Evolutionary conservation across 1,140 invertebrate species (phyloP).

Genomic region (Periplaneta americana): DNA sequence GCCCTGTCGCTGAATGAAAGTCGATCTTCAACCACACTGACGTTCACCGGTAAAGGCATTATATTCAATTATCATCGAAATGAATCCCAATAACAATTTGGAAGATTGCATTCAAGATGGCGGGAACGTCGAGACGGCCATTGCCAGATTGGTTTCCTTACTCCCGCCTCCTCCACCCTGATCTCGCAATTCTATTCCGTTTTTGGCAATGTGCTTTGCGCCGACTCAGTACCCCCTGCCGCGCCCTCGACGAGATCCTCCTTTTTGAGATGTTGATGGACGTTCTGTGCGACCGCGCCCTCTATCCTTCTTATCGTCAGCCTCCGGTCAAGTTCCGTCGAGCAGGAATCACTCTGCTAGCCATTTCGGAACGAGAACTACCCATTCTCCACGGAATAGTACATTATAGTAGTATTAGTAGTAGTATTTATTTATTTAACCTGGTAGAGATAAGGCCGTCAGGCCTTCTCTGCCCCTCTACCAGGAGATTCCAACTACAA

Average conservation of each 20-base stretch:
- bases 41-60: not conserved
- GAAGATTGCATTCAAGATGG: conserved; percentile 11
- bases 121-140: not conserved
- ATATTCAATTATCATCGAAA: not conserved
- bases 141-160: not conserved
- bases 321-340: not conserved
- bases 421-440: no score
- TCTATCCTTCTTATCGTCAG: not conserved
- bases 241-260: not conserved
- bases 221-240: not conserved
- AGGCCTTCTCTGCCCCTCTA: no score
- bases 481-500: no score
- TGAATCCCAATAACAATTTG: not conserved
- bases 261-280: not conserved
- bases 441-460: no score
- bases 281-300: not conserved
- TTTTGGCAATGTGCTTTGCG: not conserved
- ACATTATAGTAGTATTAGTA: no score
- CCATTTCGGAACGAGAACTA: not conserved
- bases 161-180: not conserved
- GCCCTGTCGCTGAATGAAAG: no score
- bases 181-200: not conserved
- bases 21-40: not conserved
- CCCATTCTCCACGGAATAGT: no score
- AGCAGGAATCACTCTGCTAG: not conserved